Evolutionary conservation across 1,140 invertebrate genomes (phyloP), one percentile per base, ranked within the genome.

Genomic region (Atta texana): DNA sequence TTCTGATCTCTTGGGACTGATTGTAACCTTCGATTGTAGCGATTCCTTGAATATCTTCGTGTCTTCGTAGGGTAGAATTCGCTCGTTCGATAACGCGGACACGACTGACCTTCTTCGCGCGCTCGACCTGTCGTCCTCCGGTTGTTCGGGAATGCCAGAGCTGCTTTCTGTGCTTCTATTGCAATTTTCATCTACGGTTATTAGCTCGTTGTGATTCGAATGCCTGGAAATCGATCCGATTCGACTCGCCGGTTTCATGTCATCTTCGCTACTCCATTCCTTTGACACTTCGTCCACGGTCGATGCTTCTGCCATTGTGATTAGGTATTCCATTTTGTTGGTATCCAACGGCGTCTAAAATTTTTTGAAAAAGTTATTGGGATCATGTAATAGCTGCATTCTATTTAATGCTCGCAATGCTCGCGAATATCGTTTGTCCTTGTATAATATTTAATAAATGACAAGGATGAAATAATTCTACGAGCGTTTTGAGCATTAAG

Each of bases 201-300:
- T 44, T 14, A 61, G 66, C 6, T 88, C 76, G 0, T 10, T 24
- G 8, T 18, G 39, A 21, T 55, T 78, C 0, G 69, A 90, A 3
- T 21, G 64, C 3, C 74, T 82, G 0, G 78, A 80, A 14, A 61
- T 57, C 14, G 39, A 24, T 24, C 77, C 68, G 10, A 34, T 53
- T 28, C 74, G 59, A 28, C 6, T 63, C 12, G 6, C 57, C 3
- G 34, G 44, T 6, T 77, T 91, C 8, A n/a, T 5, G 4, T 89
- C 85, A 12, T 90, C 89, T 10, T 91, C 89, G 59, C 80, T 91
- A 59, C 81, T 91, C 89, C 87, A 91, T 28, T 85, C 75, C 12
- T 89, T 87, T 2, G 78, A 87, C 3, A 39, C 63, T 2, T 90
- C 90, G 14, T 90, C 87, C 7, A 78, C 86, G 39, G 71, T 53